These are phyloP conservation scores for Panzeria rudis DNA, from an alignment of 2,888 invertebrate genomes.

Conservation along the genomic window DNA sequence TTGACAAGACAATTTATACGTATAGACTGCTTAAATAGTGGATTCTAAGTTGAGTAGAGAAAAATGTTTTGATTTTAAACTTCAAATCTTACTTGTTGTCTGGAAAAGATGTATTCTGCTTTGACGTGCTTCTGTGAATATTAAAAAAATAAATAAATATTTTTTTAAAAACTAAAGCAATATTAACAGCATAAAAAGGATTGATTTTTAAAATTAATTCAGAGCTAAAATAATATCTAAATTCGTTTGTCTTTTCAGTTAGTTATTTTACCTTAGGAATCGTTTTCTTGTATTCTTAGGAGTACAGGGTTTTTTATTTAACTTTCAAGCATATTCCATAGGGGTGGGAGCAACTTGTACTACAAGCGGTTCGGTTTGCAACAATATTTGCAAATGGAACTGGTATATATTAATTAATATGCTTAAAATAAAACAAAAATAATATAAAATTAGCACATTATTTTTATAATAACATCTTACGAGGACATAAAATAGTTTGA, in stretches of 20 bases:
- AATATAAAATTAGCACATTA: neutral
- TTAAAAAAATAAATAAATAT: neutral
- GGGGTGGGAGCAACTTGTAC: constrained; percentile 38
- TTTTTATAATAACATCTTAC: neutral
- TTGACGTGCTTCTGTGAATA: neutral
- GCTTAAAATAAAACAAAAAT: constrained; percentile 8
- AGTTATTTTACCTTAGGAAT: neutral
- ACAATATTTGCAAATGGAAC: constrained; percentile 35
- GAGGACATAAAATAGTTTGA: neutral
- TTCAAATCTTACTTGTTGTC: neutral
- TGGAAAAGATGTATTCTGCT: neutral
- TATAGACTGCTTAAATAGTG: neutral
- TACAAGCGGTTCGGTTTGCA: constrained; percentile 36
- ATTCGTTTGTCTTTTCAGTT: too few relatives aligned
- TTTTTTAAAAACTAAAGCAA: neutral
- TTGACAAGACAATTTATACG: constrained; percentile 6
- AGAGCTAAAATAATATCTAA: too few relatives aligned
- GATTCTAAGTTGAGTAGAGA: neutral
- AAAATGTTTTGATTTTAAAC: neutral
- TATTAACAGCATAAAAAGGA: neutral
- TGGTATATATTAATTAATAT: constrained; percentile 8
- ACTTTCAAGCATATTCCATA: constrained; percentile 1
- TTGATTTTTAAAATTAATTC: too few relatives aligned
- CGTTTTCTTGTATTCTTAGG: neutral
- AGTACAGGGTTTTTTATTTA: constrained; percentile 17